These are phyloP conservation scores for Omphaloscelis lunosa DNA, from an alignment of 2,888 invertebrate species.

Conservation along the genomic window DNA sequence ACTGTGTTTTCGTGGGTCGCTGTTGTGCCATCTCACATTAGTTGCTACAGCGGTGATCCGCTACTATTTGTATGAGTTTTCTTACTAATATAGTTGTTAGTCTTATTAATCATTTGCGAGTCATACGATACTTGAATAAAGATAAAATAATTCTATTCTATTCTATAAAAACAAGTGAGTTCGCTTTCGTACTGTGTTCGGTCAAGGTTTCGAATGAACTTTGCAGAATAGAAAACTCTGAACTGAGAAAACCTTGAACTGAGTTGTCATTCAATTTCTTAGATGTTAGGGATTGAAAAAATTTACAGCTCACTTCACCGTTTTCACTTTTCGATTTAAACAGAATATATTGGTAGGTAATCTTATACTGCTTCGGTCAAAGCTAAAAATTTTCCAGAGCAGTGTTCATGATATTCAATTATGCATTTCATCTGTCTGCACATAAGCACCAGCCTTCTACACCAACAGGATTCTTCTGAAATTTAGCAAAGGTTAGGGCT, in stretches of 20 bases:
- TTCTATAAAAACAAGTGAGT: too few relatives aligned
- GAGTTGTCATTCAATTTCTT: too few relatives aligned
- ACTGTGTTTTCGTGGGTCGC: too few relatives aligned
- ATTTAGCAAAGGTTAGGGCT: constrained; percentile 4
- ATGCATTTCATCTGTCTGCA: constrained; percentile 25
- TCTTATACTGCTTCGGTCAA: neutral
- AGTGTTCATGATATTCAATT: constrained; percentile 27
- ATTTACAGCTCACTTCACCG: neutral
- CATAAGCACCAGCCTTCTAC: neutral
- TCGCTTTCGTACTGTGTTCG: neutral
- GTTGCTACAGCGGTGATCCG: too few relatives aligned
- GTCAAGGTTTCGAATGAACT: neutral
- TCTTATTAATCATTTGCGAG: too few relatives aligned
- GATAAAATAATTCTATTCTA: too few relatives aligned
- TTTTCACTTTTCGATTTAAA: neutral
- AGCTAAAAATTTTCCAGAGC: neutral
- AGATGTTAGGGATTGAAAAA: neutral
- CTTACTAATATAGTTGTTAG: too few relatives aligned
- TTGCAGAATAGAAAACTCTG: neutral
- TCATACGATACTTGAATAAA: too few relatives aligned
- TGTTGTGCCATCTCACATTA: too few relatives aligned
- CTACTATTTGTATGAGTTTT: too few relatives aligned
- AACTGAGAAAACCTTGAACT: neutral
- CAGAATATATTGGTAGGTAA: neutral
- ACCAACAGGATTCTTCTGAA: neutral